These are phyloP conservation scores for Campylomormyrus numenius DNA, from an alignment of 2,113 vertebrate species.

Conservation along the genomic window DNA sequence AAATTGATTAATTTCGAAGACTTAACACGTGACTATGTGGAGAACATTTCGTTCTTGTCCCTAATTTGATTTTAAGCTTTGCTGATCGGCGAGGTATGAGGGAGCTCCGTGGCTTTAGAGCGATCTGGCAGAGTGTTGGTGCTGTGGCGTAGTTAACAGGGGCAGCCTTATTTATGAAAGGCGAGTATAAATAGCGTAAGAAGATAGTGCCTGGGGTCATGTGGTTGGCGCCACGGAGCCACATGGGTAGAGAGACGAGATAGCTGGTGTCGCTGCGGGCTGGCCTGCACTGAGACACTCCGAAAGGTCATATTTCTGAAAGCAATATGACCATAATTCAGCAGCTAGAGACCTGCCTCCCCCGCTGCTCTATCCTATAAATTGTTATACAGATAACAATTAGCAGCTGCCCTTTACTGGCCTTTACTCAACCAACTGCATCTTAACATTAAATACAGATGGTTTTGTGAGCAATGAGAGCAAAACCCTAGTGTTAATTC, in stretches of 20 bases:
- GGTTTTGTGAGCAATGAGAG: neutral
- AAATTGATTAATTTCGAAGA: neutral
- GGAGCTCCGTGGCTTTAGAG: neutral
- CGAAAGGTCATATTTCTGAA: constrained; percentile 38
- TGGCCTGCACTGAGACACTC: constrained; percentile 33
- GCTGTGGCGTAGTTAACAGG: constrained; percentile 14
- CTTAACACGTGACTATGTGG: neutral
- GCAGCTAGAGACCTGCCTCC: neutral
- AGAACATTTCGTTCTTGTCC: neutral
- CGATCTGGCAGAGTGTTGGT: neutral
- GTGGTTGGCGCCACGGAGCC: constrained; percentile 32
- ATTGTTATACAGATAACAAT: neutral
- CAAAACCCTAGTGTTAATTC: neutral
- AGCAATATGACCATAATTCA: constrained; percentile 39
- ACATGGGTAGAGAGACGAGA: constrained; percentile 38
- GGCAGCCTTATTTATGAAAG: constrained; percentile 41
- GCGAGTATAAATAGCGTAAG: constrained; percentile 30
- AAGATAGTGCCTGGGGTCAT: constrained; percentile 36
- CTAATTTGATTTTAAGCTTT: neutral
- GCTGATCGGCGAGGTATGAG: neutral
- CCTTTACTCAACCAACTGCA: neutral
- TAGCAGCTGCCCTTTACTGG: neutral
- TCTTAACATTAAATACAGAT: neutral
- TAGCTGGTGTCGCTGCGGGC: constrained; percentile 34
- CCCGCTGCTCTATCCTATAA: neutral